These are phyloP conservation scores for Thinocorus orbignyianus DNA, from an alignment of 2,113 vertebrate species.

Conservation along the genomic window DNA sequence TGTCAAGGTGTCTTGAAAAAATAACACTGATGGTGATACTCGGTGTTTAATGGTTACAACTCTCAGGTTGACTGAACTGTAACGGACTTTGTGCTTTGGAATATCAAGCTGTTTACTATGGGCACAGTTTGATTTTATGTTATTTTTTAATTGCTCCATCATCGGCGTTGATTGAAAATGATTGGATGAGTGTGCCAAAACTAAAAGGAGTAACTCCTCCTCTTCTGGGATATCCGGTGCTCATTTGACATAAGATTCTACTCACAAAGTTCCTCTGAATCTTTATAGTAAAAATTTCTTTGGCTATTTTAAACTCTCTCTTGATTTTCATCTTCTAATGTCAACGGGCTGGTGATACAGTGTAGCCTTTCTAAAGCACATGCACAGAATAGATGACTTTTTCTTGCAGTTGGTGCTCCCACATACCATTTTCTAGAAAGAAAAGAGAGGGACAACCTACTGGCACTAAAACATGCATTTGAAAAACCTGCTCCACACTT, in stretches of 20 bases:
- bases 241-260: background rate
- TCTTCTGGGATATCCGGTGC: background rate
- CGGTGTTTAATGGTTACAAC: slow-evolving; percentile 19
- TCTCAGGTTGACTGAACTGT: background rate
- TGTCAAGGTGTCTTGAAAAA: background rate
- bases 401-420: background rate
- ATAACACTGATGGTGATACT: background rate
- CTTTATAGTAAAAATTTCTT: background rate
- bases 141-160: background rate
- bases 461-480: background rate
- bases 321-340: background rate
- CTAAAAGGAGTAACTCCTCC: background rate
- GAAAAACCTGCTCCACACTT: background rate
- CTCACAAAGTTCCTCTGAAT: background rate
- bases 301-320: background rate
- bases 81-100: slow-evolving; percentile 28
- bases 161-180: background rate
- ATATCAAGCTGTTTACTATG: background rate
- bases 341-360: background rate
- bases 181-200: background rate
- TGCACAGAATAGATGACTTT: background rate
- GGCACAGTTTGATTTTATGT: background rate
- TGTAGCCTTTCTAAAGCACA: background rate
- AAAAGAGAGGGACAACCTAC: background rate
- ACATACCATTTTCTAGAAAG: background rate